Percentiles rank a stretch among this genome's conserved stretches.
Evolutionary conservation across 2,888 invertebrate species (phyloP).

Genomic region (Pilophorus perplexus): DNA sequence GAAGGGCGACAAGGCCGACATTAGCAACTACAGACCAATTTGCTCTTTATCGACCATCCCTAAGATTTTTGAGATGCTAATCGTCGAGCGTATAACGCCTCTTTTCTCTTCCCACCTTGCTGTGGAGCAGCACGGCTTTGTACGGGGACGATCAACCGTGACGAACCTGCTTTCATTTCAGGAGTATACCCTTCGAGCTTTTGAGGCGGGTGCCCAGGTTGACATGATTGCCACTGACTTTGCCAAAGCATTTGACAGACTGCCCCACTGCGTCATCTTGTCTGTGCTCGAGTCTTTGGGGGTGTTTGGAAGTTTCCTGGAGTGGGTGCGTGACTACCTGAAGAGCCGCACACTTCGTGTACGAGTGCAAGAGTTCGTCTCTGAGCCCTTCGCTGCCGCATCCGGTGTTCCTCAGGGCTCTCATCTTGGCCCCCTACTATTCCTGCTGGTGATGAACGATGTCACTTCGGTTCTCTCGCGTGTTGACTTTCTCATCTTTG

Average conservation of each 20-base stretch:
- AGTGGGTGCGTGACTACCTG: neutral
- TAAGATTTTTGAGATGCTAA: too few species aligned
- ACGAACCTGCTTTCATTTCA: neutral
- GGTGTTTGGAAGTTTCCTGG: neutral
- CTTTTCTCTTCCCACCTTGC: too few species aligned
- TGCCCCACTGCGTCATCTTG: neutral
- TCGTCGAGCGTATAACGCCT: too few species aligned
- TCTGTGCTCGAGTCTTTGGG: neutral
- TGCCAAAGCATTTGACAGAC: neutral
- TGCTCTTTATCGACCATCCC: too few species aligned
- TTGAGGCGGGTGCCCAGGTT: neutral
- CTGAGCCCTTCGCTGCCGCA: neutral
- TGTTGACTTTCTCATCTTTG: neutral
- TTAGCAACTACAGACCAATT: too few species aligned
- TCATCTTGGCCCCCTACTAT: constrained; percentile 14
- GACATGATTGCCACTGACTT: neutral
- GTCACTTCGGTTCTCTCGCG: neutral
- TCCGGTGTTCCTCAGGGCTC: constrained; percentile 21
- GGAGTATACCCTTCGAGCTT: neutral
- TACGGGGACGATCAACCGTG: neutral
- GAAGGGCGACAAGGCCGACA: too few species aligned
- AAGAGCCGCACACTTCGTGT: neutral
- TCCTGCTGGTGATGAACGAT: constrained; percentile 12
- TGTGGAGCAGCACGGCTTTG: constrained; percentile 1
- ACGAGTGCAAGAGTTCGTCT: neutral